Conservation (phyloP, 2,888 invertebrate genomes). For the Ypsolopha sequella region DNA sequence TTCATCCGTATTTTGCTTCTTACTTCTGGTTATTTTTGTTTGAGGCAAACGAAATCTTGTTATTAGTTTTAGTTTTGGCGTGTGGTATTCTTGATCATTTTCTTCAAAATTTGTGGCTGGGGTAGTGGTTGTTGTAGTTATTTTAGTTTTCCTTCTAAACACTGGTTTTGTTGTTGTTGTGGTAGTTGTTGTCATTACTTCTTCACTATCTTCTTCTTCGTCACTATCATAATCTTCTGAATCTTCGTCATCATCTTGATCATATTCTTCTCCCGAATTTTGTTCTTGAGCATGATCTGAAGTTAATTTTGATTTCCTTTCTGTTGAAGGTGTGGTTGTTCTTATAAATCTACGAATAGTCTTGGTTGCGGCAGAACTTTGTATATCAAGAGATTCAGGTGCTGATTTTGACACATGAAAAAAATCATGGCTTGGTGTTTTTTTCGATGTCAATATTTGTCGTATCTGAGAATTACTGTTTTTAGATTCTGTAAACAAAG, state of each 20-base stretch:
- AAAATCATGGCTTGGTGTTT: slow-evolving; percentile 16
- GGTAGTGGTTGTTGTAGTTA: slow-evolving; percentile 12
- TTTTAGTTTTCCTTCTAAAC: slow-evolving; percentile 20
- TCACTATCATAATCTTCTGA: slow-evolving; percentile 34
- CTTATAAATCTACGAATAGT: slow-evolving; percentile 11
- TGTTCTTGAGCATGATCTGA: slow-evolving; percentile 6
- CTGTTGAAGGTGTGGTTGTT: slow-evolving; percentile 6
- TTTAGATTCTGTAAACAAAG: background rate
- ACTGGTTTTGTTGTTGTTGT: slow-evolving; percentile 31
- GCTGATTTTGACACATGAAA: slow-evolving; percentile 30
- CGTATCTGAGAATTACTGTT: background rate
- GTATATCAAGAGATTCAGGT: slow-evolving; percentile 20
- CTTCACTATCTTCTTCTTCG: slow-evolving; percentile 21
- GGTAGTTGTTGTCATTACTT: slow-evolving; percentile 18
- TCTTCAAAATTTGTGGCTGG: slow-evolving; percentile 23
- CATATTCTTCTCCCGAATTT: slow-evolving; percentile 13
- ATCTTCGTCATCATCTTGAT: slow-evolving; percentile 26
- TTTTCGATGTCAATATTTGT: slow-evolving; percentile 2
- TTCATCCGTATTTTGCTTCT: slow-evolving; percentile 10
- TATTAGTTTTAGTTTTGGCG: slow-evolving; percentile 32
- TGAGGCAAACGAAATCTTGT: slow-evolving; percentile 41
- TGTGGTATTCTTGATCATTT: slow-evolving; percentile 18
- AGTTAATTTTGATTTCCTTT: background rate
- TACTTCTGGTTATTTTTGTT: slow-evolving; percentile 5
- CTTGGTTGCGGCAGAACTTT: slow-evolving; percentile 33